These are phyloP conservation scores for Lumbricus terrestris DNA, from an alignment of 2,888 invertebrate genomes.

Conservation along the genomic window DNA sequence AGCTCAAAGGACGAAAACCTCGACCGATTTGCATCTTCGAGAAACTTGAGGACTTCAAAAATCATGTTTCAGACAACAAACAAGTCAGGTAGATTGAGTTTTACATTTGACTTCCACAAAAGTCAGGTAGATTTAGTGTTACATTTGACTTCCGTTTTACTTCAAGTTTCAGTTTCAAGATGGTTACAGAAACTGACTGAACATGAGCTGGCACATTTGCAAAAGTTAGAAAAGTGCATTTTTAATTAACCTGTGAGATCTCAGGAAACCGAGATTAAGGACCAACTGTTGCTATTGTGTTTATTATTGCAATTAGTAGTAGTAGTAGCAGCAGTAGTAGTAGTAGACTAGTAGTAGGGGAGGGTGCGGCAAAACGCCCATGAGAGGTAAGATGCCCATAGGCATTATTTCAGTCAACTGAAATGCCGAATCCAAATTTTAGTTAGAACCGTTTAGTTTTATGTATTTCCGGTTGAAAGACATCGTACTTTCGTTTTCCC, in stretches of 20 bases:
- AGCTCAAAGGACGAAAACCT: neutral
- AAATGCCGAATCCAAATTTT: too few species aligned
- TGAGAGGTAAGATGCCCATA: too few species aligned
- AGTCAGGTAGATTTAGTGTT: conserved; percentile 20
- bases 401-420: too few species aligned
- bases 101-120: too few species aligned
- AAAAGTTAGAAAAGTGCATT: neutral
- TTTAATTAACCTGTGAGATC: neutral
- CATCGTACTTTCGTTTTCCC: too few species aligned
- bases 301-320: neutral
- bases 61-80: neutral
- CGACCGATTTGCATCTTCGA: conserved; percentile 27
- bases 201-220: neutral
- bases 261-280: neutral
- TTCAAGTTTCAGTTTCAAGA: neutral
- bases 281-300: neutral
- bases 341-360: neutral
- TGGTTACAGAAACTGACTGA: neutral
- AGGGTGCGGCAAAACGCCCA: too few species aligned
- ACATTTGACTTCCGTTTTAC: neutral
- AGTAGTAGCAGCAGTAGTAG: neutral
- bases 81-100: conserved; percentile 23
- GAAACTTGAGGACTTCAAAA: conserved; percentile 24
- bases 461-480: too few species aligned
- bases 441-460: too few species aligned